Base-by-base conservation (phyloP, 2,113 vertebrate genomes). In the Redunca redunca region DNA sequence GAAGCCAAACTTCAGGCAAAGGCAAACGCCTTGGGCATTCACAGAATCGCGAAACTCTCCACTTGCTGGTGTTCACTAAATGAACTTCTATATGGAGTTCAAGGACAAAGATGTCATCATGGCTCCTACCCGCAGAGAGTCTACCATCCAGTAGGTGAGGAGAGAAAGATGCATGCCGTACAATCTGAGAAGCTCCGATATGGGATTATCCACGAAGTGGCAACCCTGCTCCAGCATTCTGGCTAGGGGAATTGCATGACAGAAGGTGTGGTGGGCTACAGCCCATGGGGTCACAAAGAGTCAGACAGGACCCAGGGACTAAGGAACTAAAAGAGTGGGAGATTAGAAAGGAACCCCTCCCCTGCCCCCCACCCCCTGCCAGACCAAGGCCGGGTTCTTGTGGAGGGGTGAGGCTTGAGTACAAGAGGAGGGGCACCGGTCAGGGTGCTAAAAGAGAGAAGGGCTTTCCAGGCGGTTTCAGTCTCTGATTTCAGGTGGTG, bases 371-470 rank as follows among this genome's bases (percentile, higher is more conserved):
- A 3, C 10, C 25, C 7, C 2, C 21, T 12, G 52, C 3, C 17
- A 84, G 28, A 7, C 62, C 62, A 92, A n/a, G 21, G 10, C 46
- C 6, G 7, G 4, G 8, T 88, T 48, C 82, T 80, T 3, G 13
- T 13, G 25, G 21, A 78, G 16, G 10, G 10, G 1, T 48, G 14
- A 43, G 30, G 2, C 5, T 92, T 48, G 26, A 7, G 6, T 21
- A 4, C 11, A 28, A 6, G 48, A 43, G 14, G 0, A 80, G 8
- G 7, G 33, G 6, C 15, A 36, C 11, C 10, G 0, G 26, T 25
- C 43, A 58, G 43, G 21, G 11, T n/a, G 15, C 13, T 21, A 19
- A 53, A 12, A 52, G 50, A 53, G 16, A 78, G 5, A 60, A 17
- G 33, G 21, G 9, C 5, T n/a, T 52, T 62, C 1, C 7, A 64